Base-by-base conservation (phyloP, 1,140 invertebrate species). In the Vanessa atalanta region DNA sequence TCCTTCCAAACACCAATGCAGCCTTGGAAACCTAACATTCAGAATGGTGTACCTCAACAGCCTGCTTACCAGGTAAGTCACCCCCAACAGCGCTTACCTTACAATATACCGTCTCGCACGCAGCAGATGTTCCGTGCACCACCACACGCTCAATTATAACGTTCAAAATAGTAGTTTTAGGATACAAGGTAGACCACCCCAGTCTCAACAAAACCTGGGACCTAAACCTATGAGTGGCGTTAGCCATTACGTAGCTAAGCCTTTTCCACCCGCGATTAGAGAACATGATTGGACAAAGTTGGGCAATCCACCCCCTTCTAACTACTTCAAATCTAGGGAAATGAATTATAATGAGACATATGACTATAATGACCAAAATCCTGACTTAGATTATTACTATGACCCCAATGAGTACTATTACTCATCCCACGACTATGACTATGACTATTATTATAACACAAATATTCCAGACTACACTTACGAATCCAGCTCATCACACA, bases 211-310 rank as follows among this genome's bases (percentile, higher is more conserved):
- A 31, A 31, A 31, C 26, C 26, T 31, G 26, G 71, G 76, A 48
- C 72, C 74, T 72, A 70, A 68, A 43, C 73, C 73, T 72, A 77
- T 79, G 76, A 78, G 76, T 69, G 76, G 74, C n/a, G 77, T 78
- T 23, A 71, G 66, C 20, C 73, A 75, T n/a, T 81, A 75, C 53
- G 72, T 65, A 4, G 9, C 71, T 12, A 81, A 73, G 64, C 65
- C 72, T 0, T 37, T 81, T 12, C 79, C 71, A 61, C 69, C 71
- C 13, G 76, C 23, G 60, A 55, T 55, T 16, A n/a, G n/a, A 20
- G 68, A 69, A 47, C 72, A 79, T 65, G 75, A 79, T 63, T 79
- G 78, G 78, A 47, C 26, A 47, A 72, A 50, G 47, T 47, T 26
- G 23, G 78, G 78, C 14, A 79, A 79, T 48, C 78, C 78, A 26